phyloP scores from a whole-genome alignment of 2,113 vertebrate species.

The Scomber scombrus region DNA sequence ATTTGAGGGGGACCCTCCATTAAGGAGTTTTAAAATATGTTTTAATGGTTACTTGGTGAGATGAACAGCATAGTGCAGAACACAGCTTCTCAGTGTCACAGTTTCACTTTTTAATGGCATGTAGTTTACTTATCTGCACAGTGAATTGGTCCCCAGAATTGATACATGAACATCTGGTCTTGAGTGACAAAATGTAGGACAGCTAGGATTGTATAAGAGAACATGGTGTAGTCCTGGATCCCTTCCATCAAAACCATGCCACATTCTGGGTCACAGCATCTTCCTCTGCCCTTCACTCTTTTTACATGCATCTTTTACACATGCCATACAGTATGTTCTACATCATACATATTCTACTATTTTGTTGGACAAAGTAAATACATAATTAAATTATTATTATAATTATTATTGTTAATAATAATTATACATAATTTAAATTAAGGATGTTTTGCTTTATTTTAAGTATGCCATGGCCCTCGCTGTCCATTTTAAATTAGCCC shows the following conservation, averaged over 20 bases:
- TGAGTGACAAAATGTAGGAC: constrained; percentile 46
- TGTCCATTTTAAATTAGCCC: not conserved
- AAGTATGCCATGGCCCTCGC: not conserved
- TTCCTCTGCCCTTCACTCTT: constrained; percentile 5
- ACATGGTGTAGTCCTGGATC: constrained; percentile 17
- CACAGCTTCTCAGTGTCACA: not conserved
- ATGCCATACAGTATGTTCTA: not conserved
- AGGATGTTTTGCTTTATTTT: not conserved
- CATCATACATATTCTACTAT: not conserved
- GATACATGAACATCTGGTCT: constrained; percentile 21
- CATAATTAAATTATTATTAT: not conserved
- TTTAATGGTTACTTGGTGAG: not conserved
- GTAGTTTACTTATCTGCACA: constrained; percentile 3
- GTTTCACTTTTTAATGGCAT: not conserved
- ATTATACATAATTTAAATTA: too few relatives aligned
- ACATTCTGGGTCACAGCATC: constrained; percentile 46
- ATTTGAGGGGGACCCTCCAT: not conserved
- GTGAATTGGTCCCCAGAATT: not conserved
- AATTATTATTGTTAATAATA: too few relatives aligned
- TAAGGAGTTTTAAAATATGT: not conserved
- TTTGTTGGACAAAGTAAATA: not conserved
- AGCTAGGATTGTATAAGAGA: constrained; percentile 26
- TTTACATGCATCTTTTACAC: not conserved
- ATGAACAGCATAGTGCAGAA: not conserved
- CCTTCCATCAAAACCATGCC: constrained; percentile 41